phyloP scores from a whole-genome alignment of 2,113 vertebrate genomes.

The Gallinago paraguaiae region DNA sequence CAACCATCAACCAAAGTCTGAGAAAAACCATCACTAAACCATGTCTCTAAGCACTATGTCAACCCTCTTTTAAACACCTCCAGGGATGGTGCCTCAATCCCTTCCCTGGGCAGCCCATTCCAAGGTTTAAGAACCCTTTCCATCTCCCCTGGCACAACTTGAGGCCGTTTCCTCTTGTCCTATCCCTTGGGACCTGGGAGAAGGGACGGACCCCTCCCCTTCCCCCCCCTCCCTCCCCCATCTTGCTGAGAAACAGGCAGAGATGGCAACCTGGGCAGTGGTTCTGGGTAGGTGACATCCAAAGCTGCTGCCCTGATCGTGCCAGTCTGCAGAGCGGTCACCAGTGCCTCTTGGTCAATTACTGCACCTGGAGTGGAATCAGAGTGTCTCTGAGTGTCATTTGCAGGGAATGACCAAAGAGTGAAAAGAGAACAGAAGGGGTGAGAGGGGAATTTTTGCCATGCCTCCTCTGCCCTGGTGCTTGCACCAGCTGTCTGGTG shows the following conservation, averaged over 20 bases:
- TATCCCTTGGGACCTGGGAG: too few species aligned
- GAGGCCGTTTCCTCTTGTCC: too few species aligned
- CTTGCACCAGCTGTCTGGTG: neutral
- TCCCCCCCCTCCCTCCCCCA: too few species aligned
- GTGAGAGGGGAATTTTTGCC: neutral
- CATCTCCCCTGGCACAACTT: too few species aligned
- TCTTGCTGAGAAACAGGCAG: neutral
- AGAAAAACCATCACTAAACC: too few species aligned
- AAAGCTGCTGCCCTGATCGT: conserved; percentile 62
- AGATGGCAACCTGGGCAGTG: conserved; percentile 74
- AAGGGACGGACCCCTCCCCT: too few species aligned
- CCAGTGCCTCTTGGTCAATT: conserved; percentile 77
- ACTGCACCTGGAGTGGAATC: conserved; percentile 59
- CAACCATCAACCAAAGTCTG: too few species aligned
- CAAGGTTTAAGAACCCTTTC: too few species aligned
- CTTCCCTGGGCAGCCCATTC: too few species aligned
- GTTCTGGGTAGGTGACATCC: conserved; percentile 78
- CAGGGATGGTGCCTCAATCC: too few species aligned
- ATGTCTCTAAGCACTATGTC: too few species aligned
- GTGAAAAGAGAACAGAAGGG: neutral
- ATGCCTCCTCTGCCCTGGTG: neutral
- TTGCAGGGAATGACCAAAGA: neutral
- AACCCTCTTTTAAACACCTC: too few species aligned
- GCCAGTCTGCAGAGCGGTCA: conserved; percentile 68
- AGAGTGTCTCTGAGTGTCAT: neutral